A percentile compares a stretch with the other conserved stretches of the same genome.
phyloP scores from a whole-genome alignment of 2,888 invertebrate genomes.

The Rutpela maculata region DNA sequence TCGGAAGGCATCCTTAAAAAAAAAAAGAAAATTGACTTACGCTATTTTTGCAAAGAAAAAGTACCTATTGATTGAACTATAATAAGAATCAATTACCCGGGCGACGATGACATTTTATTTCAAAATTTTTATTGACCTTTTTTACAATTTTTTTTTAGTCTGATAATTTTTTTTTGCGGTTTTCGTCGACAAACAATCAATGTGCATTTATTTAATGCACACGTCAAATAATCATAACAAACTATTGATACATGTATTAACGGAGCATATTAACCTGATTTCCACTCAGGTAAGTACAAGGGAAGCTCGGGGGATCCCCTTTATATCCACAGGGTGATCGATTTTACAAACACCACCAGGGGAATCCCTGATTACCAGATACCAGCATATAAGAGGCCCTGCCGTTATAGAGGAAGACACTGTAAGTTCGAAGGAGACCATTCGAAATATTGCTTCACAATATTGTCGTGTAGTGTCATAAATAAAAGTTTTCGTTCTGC shows the following conservation, averaged over 20 bases:
- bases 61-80: no score
- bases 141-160: no score
- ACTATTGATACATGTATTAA: no score
- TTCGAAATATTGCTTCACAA: neutral
- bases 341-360: neutral
- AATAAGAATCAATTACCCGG: no score
- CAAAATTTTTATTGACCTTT: no score
- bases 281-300: neutral
- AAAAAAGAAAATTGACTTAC: no score
- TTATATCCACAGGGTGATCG: neutral
- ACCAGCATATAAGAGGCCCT: neutral
- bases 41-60: no score
- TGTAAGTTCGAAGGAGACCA: neutral
- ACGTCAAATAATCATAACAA: neutral
- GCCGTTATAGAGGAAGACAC: neutral
- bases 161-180: no score
- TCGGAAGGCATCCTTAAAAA: no score
- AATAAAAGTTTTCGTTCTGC: neutral
- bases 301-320: constrained; percentile 29
- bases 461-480: neutral
- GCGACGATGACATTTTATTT: no score
- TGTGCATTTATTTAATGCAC: no score
- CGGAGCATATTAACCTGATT: neutral
- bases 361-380: constrained; percentile 10
- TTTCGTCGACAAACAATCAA: no score